Evolutionary conservation across 2,888 invertebrate genomes (phyloP).

Genomic region (Plebejus argus): DNA sequence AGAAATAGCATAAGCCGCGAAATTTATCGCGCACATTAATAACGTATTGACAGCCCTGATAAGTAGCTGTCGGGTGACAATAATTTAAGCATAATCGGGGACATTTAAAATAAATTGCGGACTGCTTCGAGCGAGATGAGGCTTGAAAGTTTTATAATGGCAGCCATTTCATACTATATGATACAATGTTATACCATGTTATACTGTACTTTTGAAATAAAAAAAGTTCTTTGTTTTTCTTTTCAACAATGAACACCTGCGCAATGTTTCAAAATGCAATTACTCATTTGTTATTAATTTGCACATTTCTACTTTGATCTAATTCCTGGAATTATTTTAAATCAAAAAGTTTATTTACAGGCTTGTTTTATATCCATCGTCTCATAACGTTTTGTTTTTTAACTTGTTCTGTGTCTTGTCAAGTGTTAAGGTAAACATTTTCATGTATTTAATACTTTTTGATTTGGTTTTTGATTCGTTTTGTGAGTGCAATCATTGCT

Average conservation of each 20-base stretch:
- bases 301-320: constrained; percentile 55
- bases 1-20: constrained; percentile 27
- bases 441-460: constrained; percentile 37
- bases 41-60: constrained; percentile 28
- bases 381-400: constrained; percentile 56
- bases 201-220: too few relatives aligned
- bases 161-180: neutral
- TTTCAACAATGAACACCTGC: neutral
- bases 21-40: constrained; percentile 31
- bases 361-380: constrained; percentile 60
- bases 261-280: constrained; percentile 48
- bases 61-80: constrained; percentile 26
- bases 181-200: neutral
- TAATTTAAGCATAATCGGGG: constrained; percentile 28
- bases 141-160: neutral
- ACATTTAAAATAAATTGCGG: constrained; percentile 22
- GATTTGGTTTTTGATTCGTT: constrained; percentile 28
- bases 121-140: neutral
- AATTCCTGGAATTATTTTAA: constrained; percentile 43
- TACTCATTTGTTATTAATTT: constrained; percentile 57
- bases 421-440: constrained; percentile 67
- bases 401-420: constrained; percentile 42
- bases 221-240: too few relatives aligned
- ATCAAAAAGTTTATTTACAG: constrained; percentile 52
- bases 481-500: neutral